Base-by-base conservation (phyloP, 1,140 invertebrate species). In the Leptestheria dahalacensis region DNA sequence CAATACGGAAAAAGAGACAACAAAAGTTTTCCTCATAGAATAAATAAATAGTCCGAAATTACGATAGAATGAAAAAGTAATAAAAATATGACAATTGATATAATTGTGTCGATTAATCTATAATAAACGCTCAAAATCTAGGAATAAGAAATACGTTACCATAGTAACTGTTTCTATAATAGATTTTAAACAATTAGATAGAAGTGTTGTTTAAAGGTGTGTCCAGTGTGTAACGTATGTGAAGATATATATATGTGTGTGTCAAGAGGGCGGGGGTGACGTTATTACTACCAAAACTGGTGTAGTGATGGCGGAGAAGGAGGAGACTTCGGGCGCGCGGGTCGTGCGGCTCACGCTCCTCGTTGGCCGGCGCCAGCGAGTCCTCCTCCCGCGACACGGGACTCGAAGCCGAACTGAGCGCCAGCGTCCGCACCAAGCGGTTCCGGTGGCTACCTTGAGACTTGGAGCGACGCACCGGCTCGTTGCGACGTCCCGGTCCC, bases 211-310 rank as follows among this genome's bases (percentile, higher is more conserved):
- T n/a, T n/a, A n/a, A n/a, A 50, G 55, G 51, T 53, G 56, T 21
- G 62, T 50, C n/a, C n/a, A n/a, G n/a, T n/a, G n/a, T n/a, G n/a
- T n/a, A n/a, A n/a, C n/a, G n/a, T n/a, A n/a, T n/a, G n/a, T n/a
- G n/a, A n/a, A n/a, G n/a, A n/a, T n/a, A n/a, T n/a, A n/a, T n/a
- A n/a, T n/a, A n/a, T n/a, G n/a, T n/a, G n/a, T n/a, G n/a, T n/a
- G n/a, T n/a, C n/a, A n/a, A n/a, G n/a, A n/a, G n/a, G n/a, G n/a
- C 10, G 41, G 55, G 52, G 48, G 71, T 72, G 71, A 70, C 71
- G 72, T 82, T 65, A 63, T 62, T 87, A 86, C 84, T 88, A 87
- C 85, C 86, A 84, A 88, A 87, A 84, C 85, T 87, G 83, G 82
- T 86, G 86, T 87, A 89, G 79, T 87, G 52, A 63, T 64, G 60